Evolutionary conservation across 2,113 vertebrate genomes (phyloP).

Genomic region (Oncorhynchus tshawytscha): DNA sequence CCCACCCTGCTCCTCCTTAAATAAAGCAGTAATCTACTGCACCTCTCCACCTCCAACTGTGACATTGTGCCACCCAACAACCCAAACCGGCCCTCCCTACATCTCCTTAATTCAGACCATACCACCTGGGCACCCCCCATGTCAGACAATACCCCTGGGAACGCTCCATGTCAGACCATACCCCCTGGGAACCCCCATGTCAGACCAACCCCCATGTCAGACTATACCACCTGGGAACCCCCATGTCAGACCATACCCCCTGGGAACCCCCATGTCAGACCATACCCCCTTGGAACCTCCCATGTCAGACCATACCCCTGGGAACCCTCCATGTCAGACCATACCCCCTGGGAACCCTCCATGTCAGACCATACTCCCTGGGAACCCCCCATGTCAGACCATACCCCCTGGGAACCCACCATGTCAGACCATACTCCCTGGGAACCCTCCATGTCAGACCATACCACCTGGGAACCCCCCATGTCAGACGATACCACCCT

Average conservation of each 20-base stretch:
- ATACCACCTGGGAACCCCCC: slow-evolving; percentile 66
- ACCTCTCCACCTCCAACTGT: slow-evolving; percentile 55
- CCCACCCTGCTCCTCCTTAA: slow-evolving; percentile 61
- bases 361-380: slow-evolving; percentile 59
- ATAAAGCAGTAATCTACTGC: slow-evolving; percentile 52
- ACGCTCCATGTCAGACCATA: slow-evolving; percentile 58
- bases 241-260: slow-evolving; percentile 62
- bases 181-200: slow-evolving; percentile 68
- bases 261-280: slow-evolving; percentile 65
- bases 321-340: slow-evolving; percentile 63
- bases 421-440: slow-evolving; percentile 59
- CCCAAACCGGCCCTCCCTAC: slow-evolving; percentile 51
- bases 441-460: slow-evolving; percentile 63
- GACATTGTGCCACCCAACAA: slow-evolving; percentile 29
- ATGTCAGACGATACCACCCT: slow-evolving; percentile 56
- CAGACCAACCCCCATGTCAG: slow-evolving; percentile 59
- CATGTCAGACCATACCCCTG: slow-evolving; percentile 61
- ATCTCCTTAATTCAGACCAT: slow-evolving; percentile 65
- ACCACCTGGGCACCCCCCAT: slow-evolving; percentile 60
- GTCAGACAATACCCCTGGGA: slow-evolving; percentile 63
- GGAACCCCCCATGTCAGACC: slow-evolving; percentile 63
- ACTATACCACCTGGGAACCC: slow-evolving; percentile 64
- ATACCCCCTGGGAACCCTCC: slow-evolving; percentile 67
- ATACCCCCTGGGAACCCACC: slow-evolving; percentile 67
- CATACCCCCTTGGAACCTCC: slow-evolving; percentile 66